Evolutionary conservation across 2,888 invertebrate species (phyloP), one percentile per base, ranked within the genome.

Genomic region (Nowickia ferox): DNA sequence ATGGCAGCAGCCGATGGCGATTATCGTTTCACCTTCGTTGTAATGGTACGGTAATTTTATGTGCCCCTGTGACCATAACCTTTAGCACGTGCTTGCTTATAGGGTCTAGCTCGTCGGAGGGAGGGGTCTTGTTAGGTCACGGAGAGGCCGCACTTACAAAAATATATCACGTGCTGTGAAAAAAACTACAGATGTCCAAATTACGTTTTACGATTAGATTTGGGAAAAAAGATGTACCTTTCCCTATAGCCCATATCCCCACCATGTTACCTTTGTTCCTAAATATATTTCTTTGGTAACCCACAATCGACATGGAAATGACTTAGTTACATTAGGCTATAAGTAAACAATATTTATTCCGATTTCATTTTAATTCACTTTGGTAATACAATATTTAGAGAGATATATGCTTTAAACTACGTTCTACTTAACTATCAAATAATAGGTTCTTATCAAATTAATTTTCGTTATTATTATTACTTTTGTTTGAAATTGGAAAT

Each of bases 1-100:
- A 65, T 76, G 76, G 65, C 57, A 10, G 76, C 30, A 19, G 40
- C 30, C 11, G 66, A 76, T 76, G 66, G 48, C 1, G 76, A 76
- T 44, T 66, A 76, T n/a, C 51, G 55, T 8, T 76, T 66, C 55
- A 76, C 55, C 10, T 66, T n/a, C n/a, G n/a, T n/a, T n/a, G n/a
- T n/a, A n/a, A n/a, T n/a, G n/a, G n/a, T n/a, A n/a, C n/a, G n/a
- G n/a, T n/a, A n/a, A n/a, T n/a, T n/a, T n/a, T n/a, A n/a, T n/a
- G n/a, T n/a, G n/a, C 48, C 11, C n/a, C 30, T 30, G 48, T 48
- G 48, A 48, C 48, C 48, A 48, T 48, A 48, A 48, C 48, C 3
- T n/a, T 48, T 48, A 48, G 48, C 48, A 48, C 13, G 48, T 48
- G 48, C n/a, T 48, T 48, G 48, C 48, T 13, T 48, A n/a, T 13